These are phyloP conservation scores for Numenius phaeopus DNA, from an alignment of 2,797 vertebrate species.

Conservation along the genomic window DNA sequence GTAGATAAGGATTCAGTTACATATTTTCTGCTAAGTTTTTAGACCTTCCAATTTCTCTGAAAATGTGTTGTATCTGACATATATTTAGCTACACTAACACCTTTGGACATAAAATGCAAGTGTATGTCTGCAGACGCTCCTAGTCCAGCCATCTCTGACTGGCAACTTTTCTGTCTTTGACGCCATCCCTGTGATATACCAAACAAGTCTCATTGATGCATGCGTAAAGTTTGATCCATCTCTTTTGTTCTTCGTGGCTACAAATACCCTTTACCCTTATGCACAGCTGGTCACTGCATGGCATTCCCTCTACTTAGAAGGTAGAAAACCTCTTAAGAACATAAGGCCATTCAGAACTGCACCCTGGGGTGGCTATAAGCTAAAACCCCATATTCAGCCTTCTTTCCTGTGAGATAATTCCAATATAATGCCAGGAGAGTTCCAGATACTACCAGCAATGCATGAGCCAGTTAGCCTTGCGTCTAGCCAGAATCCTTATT, in stretches of 20 bases:
- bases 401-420: constrained; percentile 23
- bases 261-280: background rate
- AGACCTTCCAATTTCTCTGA: background rate
- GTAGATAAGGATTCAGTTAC: background rate
- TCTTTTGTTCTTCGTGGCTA: background rate
- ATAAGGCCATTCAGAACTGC: background rate
- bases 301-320: background rate
- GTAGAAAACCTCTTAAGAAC: constrained; percentile 1
- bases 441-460: background rate
- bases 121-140: background rate
- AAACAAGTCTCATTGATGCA: background rate
- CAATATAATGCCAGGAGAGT: background rate
- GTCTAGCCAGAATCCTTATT: background rate
- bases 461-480: background rate
- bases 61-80: background rate
- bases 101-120: background rate
- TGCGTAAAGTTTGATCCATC: background rate
- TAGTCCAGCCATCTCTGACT: background rate
- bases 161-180: background rate
- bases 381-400: constrained; percentile 13
- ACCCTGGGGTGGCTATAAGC: background rate
- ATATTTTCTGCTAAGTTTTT: background rate
- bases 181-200: background rate
- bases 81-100: background rate
- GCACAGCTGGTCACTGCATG: background rate